Conservation (phyloP, 2,113 vertebrate genomes). For the Steatornis caripensis region DNA sequence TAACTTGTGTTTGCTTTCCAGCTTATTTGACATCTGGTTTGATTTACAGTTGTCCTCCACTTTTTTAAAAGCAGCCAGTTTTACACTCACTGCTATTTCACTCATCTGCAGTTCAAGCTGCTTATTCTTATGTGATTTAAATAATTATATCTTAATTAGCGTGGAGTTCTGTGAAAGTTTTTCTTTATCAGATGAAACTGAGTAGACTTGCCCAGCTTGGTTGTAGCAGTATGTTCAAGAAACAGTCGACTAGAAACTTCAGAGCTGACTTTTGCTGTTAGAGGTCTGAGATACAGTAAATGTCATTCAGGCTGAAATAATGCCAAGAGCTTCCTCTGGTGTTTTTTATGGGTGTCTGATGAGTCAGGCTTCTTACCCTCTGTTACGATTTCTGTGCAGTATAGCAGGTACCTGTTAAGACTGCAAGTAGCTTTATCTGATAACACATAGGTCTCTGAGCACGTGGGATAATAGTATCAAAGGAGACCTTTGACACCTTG, state of each 20-base stretch:
- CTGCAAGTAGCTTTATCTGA: not conserved
- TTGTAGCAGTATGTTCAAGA: not conserved
- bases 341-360: not conserved
- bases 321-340: not conserved
- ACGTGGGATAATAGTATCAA: not conserved
- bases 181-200: not conserved
- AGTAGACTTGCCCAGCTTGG: not conserved
- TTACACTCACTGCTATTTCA: not conserved
- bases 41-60: not conserved
- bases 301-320: not conserved
- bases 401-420: not conserved
- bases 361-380: not conserved
- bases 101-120: not conserved
- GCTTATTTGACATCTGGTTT: not conserved
- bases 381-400: not conserved
- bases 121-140: not conserved
- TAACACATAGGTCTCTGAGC: not conserved
- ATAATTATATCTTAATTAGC: not conserved
- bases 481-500: not conserved
- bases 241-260: not conserved
- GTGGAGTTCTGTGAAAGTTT: not conserved
- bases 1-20: not conserved
- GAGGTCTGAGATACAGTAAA: not conserved
- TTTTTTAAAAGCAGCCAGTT: not conserved
- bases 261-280: not conserved